A percentile compares a stretch with the other conserved stretches of the same genome.
Conservation (phyloP, 1,140 invertebrate species). For the Eufriesea mexicana region DNA sequence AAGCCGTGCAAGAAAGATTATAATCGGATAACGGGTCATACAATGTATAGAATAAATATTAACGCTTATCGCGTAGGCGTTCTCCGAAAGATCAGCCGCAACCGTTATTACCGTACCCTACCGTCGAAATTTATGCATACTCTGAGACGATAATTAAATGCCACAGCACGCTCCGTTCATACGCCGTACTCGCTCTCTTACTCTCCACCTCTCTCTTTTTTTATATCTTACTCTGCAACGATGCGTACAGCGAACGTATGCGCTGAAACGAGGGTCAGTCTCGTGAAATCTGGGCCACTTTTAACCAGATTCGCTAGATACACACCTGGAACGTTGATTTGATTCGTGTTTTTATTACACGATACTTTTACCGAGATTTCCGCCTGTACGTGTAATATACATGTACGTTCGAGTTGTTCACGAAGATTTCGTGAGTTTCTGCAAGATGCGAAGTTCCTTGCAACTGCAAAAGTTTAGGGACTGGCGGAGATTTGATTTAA, state of each 20-base stretch:
- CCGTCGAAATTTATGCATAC: slow-evolving; percentile 31
- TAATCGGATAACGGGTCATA: slow-evolving; percentile 8
- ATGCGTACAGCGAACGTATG: not conserved
- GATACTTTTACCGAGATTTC: too few relatives aligned
- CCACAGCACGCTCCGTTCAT: slow-evolving; percentile 34
- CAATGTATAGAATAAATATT: slow-evolving; percentile 8
- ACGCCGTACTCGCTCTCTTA: too few relatives aligned
- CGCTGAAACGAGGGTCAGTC: not conserved
- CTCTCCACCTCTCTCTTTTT: not conserved
- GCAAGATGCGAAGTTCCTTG: too few relatives aligned
- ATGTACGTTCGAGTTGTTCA: too few relatives aligned
- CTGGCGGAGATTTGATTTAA: too few relatives aligned
- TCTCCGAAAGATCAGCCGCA: not conserved
- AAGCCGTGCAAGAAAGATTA: not conserved
- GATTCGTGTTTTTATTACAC: not conserved
- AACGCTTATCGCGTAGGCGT: not conserved
- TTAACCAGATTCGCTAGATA: not conserved
- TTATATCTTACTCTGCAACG: not conserved
- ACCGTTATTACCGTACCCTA: not conserved
- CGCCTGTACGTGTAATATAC: too few relatives aligned
- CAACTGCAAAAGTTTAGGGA: too few relatives aligned
- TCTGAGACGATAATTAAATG: slow-evolving; percentile 51
- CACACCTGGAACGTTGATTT: not conserved
- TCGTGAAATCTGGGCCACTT: not conserved
- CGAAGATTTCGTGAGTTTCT: too few relatives aligned